Evolutionary conservation across 2,888 invertebrate genomes (phyloP).

Genomic region (Epicampocera succincta): DNA sequence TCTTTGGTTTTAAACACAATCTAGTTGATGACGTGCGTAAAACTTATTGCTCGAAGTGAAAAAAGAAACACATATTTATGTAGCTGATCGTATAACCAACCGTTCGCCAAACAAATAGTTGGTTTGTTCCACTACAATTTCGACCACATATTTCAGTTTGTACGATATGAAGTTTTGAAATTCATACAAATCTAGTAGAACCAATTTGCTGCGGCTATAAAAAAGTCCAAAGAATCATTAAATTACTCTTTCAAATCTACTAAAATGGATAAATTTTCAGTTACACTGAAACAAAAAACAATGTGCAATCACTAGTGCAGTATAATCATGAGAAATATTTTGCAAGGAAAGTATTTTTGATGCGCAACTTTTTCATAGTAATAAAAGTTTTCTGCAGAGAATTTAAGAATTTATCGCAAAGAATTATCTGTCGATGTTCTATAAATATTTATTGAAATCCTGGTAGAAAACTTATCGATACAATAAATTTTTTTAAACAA

Average conservation of each 20-base stretch:
- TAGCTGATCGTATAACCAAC: background rate
- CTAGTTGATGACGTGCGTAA: constrained; percentile 43
- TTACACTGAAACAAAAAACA: constrained; percentile 35
- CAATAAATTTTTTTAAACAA: no score
- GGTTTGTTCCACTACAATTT: no score
- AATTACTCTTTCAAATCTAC: constrained; percentile 33
- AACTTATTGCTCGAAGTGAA: constrained; percentile 5
- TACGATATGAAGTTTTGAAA: no score
- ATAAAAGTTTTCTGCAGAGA: no score
- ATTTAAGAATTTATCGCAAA: no score
- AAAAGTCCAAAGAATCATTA: constrained; percentile 33
- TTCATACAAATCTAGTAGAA: constrained; percentile 7
- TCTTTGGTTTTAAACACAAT: constrained; percentile 1
- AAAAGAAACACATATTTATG: no score
- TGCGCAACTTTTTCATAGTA: no score
- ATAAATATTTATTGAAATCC: no score
- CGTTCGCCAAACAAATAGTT: no score
- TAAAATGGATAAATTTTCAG: constrained; percentile 17
- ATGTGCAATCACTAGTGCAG: background rate
- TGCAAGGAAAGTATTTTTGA: no score
- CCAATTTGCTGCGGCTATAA: constrained; percentile 44
- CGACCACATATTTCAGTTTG: constrained; percentile 10
- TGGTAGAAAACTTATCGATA: no score
- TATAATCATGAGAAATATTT: background rate
- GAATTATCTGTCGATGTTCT: no score